Base-by-base conservation (phyloP, 2,888 invertebrate species). In the Drosophila mayaguana region DNA sequence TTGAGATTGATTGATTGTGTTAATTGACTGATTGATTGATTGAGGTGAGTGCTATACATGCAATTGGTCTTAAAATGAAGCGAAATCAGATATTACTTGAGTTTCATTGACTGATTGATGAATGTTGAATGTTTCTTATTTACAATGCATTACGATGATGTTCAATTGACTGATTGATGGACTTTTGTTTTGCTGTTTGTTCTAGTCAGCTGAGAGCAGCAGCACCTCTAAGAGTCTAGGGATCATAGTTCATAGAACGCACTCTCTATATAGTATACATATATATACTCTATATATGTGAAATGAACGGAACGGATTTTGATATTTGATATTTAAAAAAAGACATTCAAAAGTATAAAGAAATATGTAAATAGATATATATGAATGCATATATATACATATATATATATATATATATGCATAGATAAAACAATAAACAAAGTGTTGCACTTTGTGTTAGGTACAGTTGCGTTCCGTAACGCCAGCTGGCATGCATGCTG, bases 401-500 rank as follows among this genome's bases (percentile, higher is more conserved):
- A 40, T 28, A 50, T 32, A 32, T 34, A 50, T 16, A 38, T 38
- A n/a, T 8, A 32, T 16, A 40, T 28, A 50, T 32, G 16, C n/a
- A 20, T 12, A 71, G 50, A 64, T 42, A 76, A 46, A 65, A 73
- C 53, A 38, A 53, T 38, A 5, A 53, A 59, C 59, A 61, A 70
- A 73, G 70, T 66, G 34, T 69, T 59, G 50, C 66, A 53, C 70
- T 51, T 66, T 69, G 69, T 38, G 60, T 36, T 55, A 45, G 61
- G 68, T 73, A 65, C 63, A 77, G 77, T 69, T 63, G 68, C 68
- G 62, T 40, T 64, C 54, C 25, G 38, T 60, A 40, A 28, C 51
- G 69, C 57, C 73, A 59, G 73, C 74, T 62, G 70, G 66, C 70
- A 78, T 78, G 77, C 77, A 70, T 66, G 77, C 74, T 42, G 63